phyloP scores from a whole-genome alignment of 2,888 invertebrate genomes.

The Melitaea athalia region DNA sequence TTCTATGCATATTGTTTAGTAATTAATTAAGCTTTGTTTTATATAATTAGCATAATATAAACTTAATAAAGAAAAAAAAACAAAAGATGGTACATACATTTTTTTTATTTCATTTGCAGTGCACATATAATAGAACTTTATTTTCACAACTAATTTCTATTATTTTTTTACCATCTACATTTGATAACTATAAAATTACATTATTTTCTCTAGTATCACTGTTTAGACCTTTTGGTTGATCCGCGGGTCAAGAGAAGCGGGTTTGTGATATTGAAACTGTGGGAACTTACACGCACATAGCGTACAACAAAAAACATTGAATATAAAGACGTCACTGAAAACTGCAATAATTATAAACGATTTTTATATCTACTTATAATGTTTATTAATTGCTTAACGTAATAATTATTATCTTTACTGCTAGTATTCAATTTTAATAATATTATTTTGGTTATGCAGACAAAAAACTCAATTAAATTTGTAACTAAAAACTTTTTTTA shows the following conservation, averaged over 20 bases:
- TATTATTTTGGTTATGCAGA: background rate
- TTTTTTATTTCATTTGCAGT: too few species aligned
- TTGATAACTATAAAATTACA: background rate
- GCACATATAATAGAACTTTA: too few species aligned
- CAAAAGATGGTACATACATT: too few species aligned
- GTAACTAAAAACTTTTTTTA: background rate
- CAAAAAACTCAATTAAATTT: background rate
- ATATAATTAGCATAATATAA: background rate
- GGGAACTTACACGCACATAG: slow-evolving; percentile 21
- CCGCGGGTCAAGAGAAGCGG: slow-evolving; percentile 45
- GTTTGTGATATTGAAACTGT: slow-evolving; percentile 41
- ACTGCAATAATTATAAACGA: background rate
- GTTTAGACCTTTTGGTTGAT: slow-evolving; percentile 44
- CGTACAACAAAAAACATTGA: background rate
- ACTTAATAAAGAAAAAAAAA: background rate
- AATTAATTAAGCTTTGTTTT: slow-evolving; percentile 17
- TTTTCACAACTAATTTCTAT: background rate
- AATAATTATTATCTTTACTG: too few species aligned
- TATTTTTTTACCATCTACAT: background rate
- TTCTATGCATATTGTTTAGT: slow-evolving; percentile 59
- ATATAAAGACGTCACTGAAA: background rate
- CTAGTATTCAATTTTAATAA: too few species aligned
- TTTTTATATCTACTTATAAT: background rate
- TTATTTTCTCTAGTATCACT: background rate
- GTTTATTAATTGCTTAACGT: background rate